Base-by-base conservation (phyloP, 2,797 vertebrate genomes). In the Brachyalestes nurse region DNA sequence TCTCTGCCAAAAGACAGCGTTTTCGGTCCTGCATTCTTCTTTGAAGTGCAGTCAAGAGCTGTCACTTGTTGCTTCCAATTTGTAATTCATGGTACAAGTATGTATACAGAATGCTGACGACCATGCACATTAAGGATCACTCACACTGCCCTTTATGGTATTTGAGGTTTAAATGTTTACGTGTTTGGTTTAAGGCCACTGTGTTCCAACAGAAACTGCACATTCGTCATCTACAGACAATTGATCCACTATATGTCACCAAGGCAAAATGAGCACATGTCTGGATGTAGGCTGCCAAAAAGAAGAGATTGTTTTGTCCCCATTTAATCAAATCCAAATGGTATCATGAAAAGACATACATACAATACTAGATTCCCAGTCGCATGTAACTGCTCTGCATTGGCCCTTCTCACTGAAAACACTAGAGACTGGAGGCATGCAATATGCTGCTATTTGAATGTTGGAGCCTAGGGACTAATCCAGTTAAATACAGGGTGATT, bases 41-140 rank as follows among this genome's bases (percentile, higher is more conserved):
- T 91, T 84, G 79, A 86, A 86, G 77, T 78, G 80, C 25, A 84
- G 1, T 69, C 25, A 78, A 72, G 69, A 14, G 58, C 55, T 72
- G 53, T 72, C 62, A 13, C 82, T 88, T 88, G 79, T 76, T 89
- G 88, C 87, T 88, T 86, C 65, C 72, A 89, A 87, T 89, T 88
- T 90, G 83, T 87, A 73, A 78, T 84, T 88, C 78, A 86, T 76
- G 62, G 86, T 82, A 34, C 75, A 80, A 80, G 78, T 83, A 70
- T 47, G 72, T 61, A 77, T 78, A 82, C 77, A 79, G 65, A 78
- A 78, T 49, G 55, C 21, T 82, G 72, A 71, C 5, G 58, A 23
- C 13, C 19, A 38, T 66, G 61, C 38, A 40, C 61, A 65, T 80
- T 67, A 51, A 40, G 25, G 23, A 79, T 64, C 77, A 79, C 75